A percentile compares a stretch with the other conserved stretches of the same genome.
Conservation (phyloP, 2,113 vertebrate genomes). For the Bos javanicus region DNA sequence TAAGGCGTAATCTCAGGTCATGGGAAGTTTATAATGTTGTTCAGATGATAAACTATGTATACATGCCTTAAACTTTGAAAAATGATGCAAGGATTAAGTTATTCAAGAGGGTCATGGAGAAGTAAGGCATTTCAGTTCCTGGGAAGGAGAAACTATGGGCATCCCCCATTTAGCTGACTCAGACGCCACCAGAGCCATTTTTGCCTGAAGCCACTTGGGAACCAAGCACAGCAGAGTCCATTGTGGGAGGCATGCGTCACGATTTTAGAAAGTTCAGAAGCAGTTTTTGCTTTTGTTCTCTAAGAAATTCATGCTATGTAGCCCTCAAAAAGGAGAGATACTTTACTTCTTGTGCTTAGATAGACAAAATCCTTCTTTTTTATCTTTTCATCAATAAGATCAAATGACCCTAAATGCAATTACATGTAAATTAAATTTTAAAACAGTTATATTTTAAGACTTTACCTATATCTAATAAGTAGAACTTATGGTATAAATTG, state of each 20-base stretch:
- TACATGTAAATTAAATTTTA: not conserved
- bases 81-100: not conserved
- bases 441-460: not conserved
- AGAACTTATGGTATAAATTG: not conserved
- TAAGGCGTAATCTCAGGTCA: not conserved
- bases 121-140: not conserved
- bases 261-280: not conserved
- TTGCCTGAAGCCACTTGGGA: not conserved
- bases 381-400: not conserved
- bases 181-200: not conserved
- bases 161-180: not conserved
- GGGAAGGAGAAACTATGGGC: too few relatives aligned
- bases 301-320: not conserved
- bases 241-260: not conserved
- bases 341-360: not conserved
- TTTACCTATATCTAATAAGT: slow-evolving; percentile 8
- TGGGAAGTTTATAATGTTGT: not conserved
- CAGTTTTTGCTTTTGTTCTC: not conserved
- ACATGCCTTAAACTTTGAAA: not conserved
- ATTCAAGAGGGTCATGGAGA: not conserved
- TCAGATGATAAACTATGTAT: not conserved
- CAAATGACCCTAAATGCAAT: not conserved
- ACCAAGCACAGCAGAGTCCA: not conserved
- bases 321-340: not conserved
- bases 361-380: not conserved